phyloP scores from a whole-genome alignment of 2,113 vertebrate species.

The Plotosus lineatus region DNA sequence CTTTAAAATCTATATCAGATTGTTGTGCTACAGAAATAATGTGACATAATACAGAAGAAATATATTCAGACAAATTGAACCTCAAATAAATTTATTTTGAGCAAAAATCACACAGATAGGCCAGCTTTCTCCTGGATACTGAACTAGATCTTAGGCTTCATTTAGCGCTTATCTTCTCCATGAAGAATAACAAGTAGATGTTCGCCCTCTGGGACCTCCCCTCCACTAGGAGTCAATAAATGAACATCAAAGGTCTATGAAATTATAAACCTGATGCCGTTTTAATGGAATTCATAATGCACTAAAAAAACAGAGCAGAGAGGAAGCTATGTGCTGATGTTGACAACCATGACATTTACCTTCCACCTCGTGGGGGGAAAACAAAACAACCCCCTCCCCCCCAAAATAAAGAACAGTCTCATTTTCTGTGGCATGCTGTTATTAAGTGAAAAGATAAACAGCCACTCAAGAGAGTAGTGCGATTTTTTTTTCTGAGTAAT shows the following conservation, averaged over 20 bases:
- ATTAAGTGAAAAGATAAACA: constrained; percentile 50
- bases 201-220: no score
- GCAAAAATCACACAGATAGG: not conserved
- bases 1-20: constrained; percentile 75
- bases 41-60: no score
- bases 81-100: no score
- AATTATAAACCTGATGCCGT: constrained; percentile 8
- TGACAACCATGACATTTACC: constrained; percentile 11
- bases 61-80: not conserved
- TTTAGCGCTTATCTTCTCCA: not conserved
- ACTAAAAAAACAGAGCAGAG: not conserved
- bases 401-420: not conserved
- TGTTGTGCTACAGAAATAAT: constrained; percentile 68
- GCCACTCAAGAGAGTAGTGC: constrained; percentile 1
- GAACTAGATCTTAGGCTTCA: no score
- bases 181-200: not conserved
- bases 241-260: not conserved
- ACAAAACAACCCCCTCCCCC: no score
- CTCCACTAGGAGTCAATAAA: not conserved
- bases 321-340: not conserved
- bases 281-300: not conserved
- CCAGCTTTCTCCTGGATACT: not conserved
- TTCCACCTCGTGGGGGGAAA: not conserved
- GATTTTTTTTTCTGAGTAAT: constrained; percentile 6
- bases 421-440: constrained; percentile 36